Evolutionary conservation across 2,797 vertebrate genomes (phyloP).

Genomic region (Phoebastria nigripes): DNA sequence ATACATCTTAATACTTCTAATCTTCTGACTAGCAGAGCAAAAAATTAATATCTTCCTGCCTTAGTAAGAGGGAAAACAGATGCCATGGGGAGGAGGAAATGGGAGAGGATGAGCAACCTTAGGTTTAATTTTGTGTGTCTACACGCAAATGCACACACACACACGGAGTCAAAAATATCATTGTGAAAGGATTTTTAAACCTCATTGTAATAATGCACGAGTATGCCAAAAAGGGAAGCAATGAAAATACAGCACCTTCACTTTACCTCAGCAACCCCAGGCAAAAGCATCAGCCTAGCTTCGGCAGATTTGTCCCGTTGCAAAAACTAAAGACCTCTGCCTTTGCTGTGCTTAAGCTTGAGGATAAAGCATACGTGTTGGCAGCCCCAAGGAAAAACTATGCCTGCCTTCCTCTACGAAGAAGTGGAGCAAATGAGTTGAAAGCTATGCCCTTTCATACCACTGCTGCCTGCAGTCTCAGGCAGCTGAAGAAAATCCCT

Average conservation of each 20-base stretch:
- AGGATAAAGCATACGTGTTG: accelerated
- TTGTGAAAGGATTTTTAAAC: not conserved
- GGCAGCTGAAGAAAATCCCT: not conserved
- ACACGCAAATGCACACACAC: not conserved
- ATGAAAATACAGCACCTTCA: not conserved
- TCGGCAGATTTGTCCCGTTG: not conserved
- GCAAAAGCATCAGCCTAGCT: not conserved
- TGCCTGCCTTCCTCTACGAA: not conserved
- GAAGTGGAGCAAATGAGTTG: not conserved
- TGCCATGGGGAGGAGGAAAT: conserved; percentile 55
- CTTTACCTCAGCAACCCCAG: not conserved
- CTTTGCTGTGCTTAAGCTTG: not conserved
- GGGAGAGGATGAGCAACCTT: conserved; percentile 34
- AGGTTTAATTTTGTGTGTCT: not conserved
- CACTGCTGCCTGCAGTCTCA: not conserved
- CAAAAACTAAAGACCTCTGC: not conserved
- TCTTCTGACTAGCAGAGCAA: conserved; percentile 81
- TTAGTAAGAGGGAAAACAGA: conserved; percentile 58
- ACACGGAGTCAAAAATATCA: not conserved
- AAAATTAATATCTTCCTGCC: conserved; percentile 78
- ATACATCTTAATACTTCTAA: conserved; percentile 80
- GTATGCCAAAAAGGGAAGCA: not conserved
- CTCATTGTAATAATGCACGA: not conserved
- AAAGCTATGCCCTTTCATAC: not conserved
- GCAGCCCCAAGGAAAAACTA: not conserved